phyloP scores from a whole-genome alignment of 2,888 invertebrate genomes.

The Epinotia bilunana region DNA sequence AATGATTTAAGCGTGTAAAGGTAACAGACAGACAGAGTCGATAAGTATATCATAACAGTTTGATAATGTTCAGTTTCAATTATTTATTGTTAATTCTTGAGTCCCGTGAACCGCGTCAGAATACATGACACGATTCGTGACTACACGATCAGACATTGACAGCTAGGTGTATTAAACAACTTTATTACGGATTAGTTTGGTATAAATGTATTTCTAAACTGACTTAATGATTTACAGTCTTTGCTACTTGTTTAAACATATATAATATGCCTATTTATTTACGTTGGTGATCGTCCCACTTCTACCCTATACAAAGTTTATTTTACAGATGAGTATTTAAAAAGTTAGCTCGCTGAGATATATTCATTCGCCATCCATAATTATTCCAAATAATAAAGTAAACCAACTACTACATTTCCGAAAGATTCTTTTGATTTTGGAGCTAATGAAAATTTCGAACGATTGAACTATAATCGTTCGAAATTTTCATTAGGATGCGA shows the following conservation, averaged over 20 bases:
- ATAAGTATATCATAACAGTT: background rate
- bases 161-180: constrained; percentile 29
- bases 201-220: constrained; percentile 23
- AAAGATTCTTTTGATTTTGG: too few relatives aligned
- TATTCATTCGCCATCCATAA: too few relatives aligned
- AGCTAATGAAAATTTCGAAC: too few relatives aligned
- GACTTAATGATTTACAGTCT: constrained; percentile 18
- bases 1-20: too few relatives aligned
- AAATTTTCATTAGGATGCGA: too few relatives aligned
- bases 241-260: background rate
- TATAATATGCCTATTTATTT: background rate
- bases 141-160: constrained; percentile 26
- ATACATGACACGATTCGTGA: constrained; percentile 37
- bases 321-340: too few relatives aligned
- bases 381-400: too few relatives aligned
- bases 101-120: constrained; percentile 33
- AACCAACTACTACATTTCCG: too few relatives aligned
- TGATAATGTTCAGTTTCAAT: background rate
- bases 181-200: constrained; percentile 35
- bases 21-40: background rate
- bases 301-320: background rate
- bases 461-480: too few relatives aligned
- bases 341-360: too few relatives aligned
- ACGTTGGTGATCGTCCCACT: constrained; percentile 1
- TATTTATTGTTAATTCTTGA: constrained; percentile 5